Percentiles rank a stretch among this genome's conserved stretches.
Conservation (phyloP, 1,140 invertebrate genomes). For the Coptotermes formosanus region DNA sequence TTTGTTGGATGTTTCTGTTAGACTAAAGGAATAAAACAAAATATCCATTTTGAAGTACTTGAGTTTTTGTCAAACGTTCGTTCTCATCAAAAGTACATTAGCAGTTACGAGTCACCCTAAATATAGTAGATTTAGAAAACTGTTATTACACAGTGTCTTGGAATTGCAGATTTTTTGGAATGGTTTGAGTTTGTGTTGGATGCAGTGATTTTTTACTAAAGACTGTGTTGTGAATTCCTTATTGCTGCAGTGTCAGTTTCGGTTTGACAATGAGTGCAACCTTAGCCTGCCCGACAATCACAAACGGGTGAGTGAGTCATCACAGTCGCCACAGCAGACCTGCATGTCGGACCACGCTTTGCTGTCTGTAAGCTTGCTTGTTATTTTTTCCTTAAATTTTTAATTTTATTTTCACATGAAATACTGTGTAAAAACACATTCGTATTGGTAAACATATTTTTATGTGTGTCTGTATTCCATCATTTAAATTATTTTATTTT, state of each 20-base stretch:
- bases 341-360: conserved; percentile 53
- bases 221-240: conserved; percentile 3
- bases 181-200: background rate
- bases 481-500: too few relatives aligned
- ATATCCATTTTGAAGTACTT: background rate
- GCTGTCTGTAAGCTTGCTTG: conserved; percentile 58
- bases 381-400: conserved; percentile 47
- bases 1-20: background rate
- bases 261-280: conserved; percentile 97
- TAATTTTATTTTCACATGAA: conserved; percentile 36
- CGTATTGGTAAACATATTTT: too few relatives aligned
- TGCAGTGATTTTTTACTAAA: background rate
- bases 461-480: too few relatives aligned
- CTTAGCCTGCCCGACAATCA: conserved; percentile 92
- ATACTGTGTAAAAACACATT: too few relatives aligned
- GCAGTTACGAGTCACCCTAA: background rate
- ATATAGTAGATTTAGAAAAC: background rate
- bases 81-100: background rate
- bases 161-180: background rate
- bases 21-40: background rate
- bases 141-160: background rate
- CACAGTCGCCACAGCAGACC: conserved; percentile 24
- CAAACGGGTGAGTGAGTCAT: conserved; percentile 82
- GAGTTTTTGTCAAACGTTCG: background rate
- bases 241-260: conserved; percentile 86